Percentiles rank a stretch among this genome's conserved stretches.
Evolutionary conservation across 1,140 invertebrate species (phyloP).

Genomic region (Watersipora subatra): DNA sequence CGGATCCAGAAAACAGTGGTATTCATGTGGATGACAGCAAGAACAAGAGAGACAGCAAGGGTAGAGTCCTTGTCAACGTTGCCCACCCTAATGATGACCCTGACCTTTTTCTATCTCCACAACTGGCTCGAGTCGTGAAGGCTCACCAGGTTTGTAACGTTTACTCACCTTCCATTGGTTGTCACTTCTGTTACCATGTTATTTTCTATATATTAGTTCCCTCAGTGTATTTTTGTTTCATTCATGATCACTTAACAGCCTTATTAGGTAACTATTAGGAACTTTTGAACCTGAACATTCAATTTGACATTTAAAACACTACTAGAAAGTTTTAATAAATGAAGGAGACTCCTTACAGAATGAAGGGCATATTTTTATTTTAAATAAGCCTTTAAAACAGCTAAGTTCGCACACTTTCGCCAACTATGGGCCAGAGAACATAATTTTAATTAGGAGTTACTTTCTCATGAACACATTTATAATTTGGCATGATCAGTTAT

Average conservation of each 20-base stretch:
- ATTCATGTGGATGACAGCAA: constrained; percentile 51
- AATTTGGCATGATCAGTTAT: too few relatives aligned
- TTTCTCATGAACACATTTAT: too few relatives aligned
- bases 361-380: too few relatives aligned
- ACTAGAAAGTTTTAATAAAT: too few relatives aligned
- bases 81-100: constrained; percentile 83
- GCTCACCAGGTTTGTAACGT: constrained; percentile 69
- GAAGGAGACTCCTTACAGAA: too few relatives aligned
- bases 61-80: constrained; percentile 82
- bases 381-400: too few relatives aligned
- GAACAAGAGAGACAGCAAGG: constrained; percentile 79
- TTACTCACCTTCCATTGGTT: not conserved
- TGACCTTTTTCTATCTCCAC: constrained; percentile 82
- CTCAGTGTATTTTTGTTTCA: not conserved
- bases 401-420: too few relatives aligned
- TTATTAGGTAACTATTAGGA: not conserved
- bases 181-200: not conserved
- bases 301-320: too few relatives aligned
- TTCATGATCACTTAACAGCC: not conserved
- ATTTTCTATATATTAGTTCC: not conserved
- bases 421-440: too few relatives aligned
- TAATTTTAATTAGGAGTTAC: too few relatives aligned
- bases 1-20: constrained; percentile 48
- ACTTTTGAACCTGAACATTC: too few relatives aligned
- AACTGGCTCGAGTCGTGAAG: constrained; percentile 82